Evolutionary conservation across 2,113 vertebrate genomes (phyloP).

Genomic region (Hippocampus comes): DNA sequence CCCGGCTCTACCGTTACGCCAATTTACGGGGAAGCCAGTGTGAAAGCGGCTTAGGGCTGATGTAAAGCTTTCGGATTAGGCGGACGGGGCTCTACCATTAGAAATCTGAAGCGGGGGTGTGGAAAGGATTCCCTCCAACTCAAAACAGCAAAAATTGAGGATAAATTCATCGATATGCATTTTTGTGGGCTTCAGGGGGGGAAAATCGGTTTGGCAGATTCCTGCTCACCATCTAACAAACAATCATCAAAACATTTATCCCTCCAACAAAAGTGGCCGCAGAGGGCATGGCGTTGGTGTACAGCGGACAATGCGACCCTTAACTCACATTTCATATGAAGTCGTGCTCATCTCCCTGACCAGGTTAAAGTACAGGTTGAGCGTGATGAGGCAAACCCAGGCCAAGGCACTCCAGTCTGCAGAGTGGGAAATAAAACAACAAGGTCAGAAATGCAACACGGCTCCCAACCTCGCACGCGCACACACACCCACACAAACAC

Average conservation of each 20-base stretch:
- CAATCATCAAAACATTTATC: not conserved
- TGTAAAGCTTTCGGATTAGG: not conserved
- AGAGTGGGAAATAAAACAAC: slow-evolving; percentile 36
- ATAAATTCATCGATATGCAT: not conserved
- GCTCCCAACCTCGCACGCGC: slow-evolving; percentile 13
- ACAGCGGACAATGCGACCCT: not conserved
- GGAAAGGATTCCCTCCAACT: not conserved
- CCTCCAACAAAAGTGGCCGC: not conserved
- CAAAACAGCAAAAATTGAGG: not conserved
- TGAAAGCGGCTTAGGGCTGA: slow-evolving; percentile 1
- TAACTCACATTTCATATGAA: slow-evolving; percentile 71
- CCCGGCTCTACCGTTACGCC: slow-evolving; percentile 2
- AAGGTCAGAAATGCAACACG: slow-evolving; percentile 54
- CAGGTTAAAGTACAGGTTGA: slow-evolving; percentile 80
- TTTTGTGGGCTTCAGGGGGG: not conserved
- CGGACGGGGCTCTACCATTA: not conserved
- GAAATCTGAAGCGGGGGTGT: not conserved
- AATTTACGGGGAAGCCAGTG: not conserved
- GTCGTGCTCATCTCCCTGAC: slow-evolving; percentile 76
- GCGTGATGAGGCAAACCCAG: slow-evolving; percentile 81
- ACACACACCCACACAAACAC: not conserved
- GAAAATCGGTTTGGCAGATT: not conserved
- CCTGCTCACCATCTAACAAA: not conserved
- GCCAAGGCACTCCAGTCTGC: slow-evolving; percentile 79
- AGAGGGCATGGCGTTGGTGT: not conserved